Percentiles rank a stretch among this genome's conserved stretches.
Conservation (phyloP, 2,113 vertebrate species). For the Shinisaurus crocodilurus region DNA sequence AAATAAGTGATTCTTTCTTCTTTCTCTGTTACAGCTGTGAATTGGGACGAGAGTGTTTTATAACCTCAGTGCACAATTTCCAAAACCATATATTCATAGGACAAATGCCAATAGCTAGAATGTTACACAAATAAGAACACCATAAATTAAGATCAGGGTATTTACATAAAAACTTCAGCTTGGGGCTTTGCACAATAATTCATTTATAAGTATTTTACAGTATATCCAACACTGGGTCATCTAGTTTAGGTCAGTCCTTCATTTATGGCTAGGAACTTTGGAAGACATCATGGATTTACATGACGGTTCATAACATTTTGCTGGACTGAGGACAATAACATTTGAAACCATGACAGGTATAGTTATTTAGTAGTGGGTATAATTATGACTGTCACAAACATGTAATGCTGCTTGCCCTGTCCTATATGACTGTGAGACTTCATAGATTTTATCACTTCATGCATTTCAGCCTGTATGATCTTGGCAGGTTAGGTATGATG, state of each 20-base stretch:
- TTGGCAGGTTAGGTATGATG: not conserved
- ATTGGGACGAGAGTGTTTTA: constrained; percentile 72
- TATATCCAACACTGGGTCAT: constrained; percentile 42
- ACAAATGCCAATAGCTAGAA: constrained; percentile 71
- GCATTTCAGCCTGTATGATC: not conserved
- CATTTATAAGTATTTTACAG: constrained; percentile 64
- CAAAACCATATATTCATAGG: constrained; percentile 75
- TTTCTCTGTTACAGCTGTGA: constrained; percentile 38
- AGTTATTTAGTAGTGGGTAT: constrained; percentile 15
- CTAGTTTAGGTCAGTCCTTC: constrained; percentile 31
- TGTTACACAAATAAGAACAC: constrained; percentile 72
- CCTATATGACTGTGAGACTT: not conserved
- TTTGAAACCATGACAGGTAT: constrained; percentile 32
- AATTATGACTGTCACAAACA: not conserved
- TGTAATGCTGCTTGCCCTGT: not conserved
- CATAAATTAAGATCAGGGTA: constrained; percentile 69
- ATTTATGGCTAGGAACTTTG: constrained; percentile 38
- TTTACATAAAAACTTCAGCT: constrained; percentile 74
- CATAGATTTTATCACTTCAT: not conserved
- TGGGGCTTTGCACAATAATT: constrained; percentile 67
- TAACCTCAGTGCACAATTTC: constrained; percentile 61
- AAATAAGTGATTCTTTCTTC: constrained; percentile 45
- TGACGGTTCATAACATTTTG: constrained; percentile 6
- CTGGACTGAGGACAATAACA: constrained; percentile 41
- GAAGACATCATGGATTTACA: constrained; percentile 45